phyloP scores from a whole-genome alignment of 1,140 invertebrate species.

The Harlomillsia oculata region DNA sequence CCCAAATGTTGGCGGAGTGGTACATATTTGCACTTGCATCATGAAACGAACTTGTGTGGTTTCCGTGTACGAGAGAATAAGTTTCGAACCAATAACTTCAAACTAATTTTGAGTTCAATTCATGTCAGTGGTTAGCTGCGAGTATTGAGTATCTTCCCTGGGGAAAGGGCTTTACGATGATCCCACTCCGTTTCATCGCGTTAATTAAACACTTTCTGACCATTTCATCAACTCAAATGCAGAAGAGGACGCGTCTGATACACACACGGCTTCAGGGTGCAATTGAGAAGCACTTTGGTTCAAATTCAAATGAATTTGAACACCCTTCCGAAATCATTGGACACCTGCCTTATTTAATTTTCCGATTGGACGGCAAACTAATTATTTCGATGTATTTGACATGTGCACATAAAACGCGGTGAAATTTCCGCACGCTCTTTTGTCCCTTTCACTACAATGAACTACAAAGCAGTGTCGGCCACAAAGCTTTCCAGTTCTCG shows the following conservation, averaged over 20 bases:
- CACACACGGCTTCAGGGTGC: constrained; percentile 1
- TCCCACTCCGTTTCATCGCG: constrained; percentile 7
- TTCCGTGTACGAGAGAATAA: neutral
- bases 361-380: no score
- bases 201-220: constrained; percentile 25
- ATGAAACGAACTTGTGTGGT: neutral
- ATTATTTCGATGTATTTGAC: no score
- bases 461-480: no score
- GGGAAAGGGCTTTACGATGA: constrained; percentile 1
- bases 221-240: neutral
- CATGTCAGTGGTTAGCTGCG: constrained; percentile 1
- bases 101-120: constrained; percentile 10
- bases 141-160: constrained; percentile 15
- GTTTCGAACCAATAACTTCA: neutral
- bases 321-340: no score
- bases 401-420: no score
- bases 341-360: no score
- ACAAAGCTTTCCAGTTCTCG: no score
- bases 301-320: no score
- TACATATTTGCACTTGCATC: neutral
- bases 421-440: no score
- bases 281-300: no score
- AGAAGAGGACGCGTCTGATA: neutral
- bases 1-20: neutral
- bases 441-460: no score